Conservation (phyloP, 2,113 vertebrate genomes). For the Pygoscelis adeliae region DNA sequence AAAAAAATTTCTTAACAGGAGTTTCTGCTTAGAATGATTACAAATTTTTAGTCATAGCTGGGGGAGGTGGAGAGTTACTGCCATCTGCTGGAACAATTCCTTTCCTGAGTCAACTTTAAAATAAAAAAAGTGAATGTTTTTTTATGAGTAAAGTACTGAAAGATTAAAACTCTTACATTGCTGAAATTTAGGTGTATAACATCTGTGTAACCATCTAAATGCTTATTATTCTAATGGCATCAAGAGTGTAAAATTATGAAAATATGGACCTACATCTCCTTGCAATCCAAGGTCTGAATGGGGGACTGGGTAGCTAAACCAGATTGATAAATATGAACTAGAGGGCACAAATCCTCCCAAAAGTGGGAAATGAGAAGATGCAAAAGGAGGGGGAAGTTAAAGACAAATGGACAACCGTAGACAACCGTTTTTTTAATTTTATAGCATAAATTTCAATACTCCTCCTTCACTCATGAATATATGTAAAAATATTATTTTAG, state of each 20-base stretch:
- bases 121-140: background rate
- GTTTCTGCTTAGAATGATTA: background rate
- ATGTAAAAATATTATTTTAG: background rate
- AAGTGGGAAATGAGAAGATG: background rate
- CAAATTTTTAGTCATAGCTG: background rate
- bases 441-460: background rate
- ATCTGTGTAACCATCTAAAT: background rate
- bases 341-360: background rate
- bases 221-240: background rate
- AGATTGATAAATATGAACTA: background rate
- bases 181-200: background rate
- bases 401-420: too few species aligned
- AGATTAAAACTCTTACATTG: background rate
- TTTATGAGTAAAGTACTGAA: background rate
- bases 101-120: background rate
- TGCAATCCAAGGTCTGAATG: background rate
- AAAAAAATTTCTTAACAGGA: background rate
- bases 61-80: constrained; percentile 31
- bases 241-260: background rate
- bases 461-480: background rate
- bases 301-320: background rate
- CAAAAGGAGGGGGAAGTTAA: background rate
- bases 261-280: background rate
- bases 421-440: background rate
- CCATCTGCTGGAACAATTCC: constrained; percentile 56